Base-by-base conservation (phyloP, 2,888 invertebrate species). In the Erebia palarica region DNA sequence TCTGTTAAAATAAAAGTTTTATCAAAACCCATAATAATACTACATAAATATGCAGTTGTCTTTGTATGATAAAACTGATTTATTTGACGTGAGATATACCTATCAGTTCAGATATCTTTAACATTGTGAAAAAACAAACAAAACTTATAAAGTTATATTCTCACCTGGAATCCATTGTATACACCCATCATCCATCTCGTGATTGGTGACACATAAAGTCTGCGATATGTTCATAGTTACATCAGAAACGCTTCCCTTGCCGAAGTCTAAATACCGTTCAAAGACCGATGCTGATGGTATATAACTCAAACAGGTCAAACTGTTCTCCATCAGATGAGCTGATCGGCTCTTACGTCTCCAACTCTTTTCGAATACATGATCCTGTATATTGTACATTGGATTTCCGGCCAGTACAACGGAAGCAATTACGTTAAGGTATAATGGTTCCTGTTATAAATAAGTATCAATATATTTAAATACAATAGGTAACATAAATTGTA, bases 91-190 rank as follows among this genome's bases (percentile, higher is more conserved):
- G 36, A 36, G 7, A 36, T 36, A 36, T 36, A 27, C 27, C 36
- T 36, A 36, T 36, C 27, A 27, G 27, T 36, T 36, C 36, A 36
- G 36, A 7, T 36, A 36, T 36, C 36, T 36, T 36, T 7, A 36
- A 36, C 36, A 27, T 27, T 27, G 27, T 36, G 36, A 36, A 53
- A 53, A 16, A 8, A 8, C 9, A 53, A 53, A 21, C 1, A 58
- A 21, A 13, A 27, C 9, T 27, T 21, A 11, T 14, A 27, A 58
- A 11, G 36, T 36, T 36, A 36, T 67, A n/a, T 13, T 9, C 70
- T 65, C 36, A 92, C 93, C 93, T 87, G 90, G 83, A 73, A 90
- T 78, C 93, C 93, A 93, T 68, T 89, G 88, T 65, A 93, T 87
- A 69, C 84, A 88, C 0, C 90, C 91, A 18, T 92, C 91, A 36